A percentile compares a stretch with the other conserved stretches of the same genome.
phyloP scores from a whole-genome alignment of 2,113 vertebrate genomes.

The Pleuronectes platessa region DNA sequence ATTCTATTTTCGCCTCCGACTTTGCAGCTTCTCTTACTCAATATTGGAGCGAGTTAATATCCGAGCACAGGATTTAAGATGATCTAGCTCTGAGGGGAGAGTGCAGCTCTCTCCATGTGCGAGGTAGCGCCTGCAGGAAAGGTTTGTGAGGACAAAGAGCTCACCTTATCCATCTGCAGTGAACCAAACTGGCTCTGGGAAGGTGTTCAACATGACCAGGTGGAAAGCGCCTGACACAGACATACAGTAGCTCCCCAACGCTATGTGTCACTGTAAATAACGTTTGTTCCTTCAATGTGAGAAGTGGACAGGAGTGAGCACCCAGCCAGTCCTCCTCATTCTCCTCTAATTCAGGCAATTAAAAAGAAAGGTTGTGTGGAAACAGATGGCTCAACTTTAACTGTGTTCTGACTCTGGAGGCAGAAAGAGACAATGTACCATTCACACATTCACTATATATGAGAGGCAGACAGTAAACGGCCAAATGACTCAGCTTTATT shows the following conservation, averaged over 20 bases:
- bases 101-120: neutral
- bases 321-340: constrained; percentile 68
- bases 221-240: constrained; percentile 78
- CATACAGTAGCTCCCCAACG: constrained; percentile 21
- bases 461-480: constrained; percentile 29
- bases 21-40: constrained; percentile 33
- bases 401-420: constrained; percentile 56
- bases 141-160: constrained; percentile 47
- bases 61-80: constrained; percentile 12
- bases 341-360: constrained; percentile 77
- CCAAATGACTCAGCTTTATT: constrained; percentile 39
- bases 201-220: constrained; percentile 79
- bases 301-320: constrained; percentile 66
- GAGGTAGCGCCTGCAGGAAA: constrained; percentile 36
- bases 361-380: constrained; percentile 80
- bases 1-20: constrained; percentile 29
- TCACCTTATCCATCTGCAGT: constrained; percentile 75
- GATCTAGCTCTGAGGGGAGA: constrained; percentile 13
- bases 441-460: constrained; percentile 37
- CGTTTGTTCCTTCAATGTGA: constrained; percentile 73
- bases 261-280: constrained; percentile 77
- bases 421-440: constrained; percentile 60
- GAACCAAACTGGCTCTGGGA: constrained; percentile 74
- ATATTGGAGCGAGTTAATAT: constrained; percentile 42
- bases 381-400: constrained; percentile 76